Conservation (phyloP, 1,140 invertebrate species). For the Luehdorfia chinensis region DNA sequence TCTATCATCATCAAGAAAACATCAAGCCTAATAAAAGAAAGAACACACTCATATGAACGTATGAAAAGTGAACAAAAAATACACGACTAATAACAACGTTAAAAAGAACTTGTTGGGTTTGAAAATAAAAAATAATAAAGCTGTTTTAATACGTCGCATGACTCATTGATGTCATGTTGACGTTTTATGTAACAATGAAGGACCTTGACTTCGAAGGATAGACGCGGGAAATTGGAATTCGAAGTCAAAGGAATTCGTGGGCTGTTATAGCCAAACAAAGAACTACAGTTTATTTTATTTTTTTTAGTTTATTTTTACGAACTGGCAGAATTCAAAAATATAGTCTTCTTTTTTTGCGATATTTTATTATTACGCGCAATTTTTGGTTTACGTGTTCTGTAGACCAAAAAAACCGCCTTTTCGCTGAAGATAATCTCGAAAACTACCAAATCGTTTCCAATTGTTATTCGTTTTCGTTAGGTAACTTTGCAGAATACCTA, state of each 20-base stretch:
- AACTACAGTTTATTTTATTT: no score
- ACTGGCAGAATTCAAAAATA: no score
- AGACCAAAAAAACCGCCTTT: no score
- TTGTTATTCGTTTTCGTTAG: no score
- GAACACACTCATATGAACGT: background rate
- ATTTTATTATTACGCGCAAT: no score
- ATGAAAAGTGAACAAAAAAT: background rate
- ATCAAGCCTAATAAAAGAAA: conserved; percentile 6
- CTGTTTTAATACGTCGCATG: background rate
- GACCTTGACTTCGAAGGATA: background rate
- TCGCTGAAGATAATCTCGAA: no score
- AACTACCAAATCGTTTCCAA: no score
- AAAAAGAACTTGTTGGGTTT: conserved; percentile 10
- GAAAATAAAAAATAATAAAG: background rate
- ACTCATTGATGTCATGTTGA: background rate
- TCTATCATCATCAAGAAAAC: conserved; percentile 19
- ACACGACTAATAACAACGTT: background rate
- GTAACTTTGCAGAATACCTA: no score
- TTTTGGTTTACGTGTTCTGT: no score
- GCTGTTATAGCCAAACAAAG: background rate
- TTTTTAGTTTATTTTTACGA: no score
- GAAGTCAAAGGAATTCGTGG: conserved; percentile 1
- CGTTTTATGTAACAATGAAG: conserved; percentile 6
- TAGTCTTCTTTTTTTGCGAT: no score
- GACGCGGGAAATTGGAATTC: conserved; percentile 10